These are phyloP conservation scores for Apodemus speciosus DNA, from an alignment of 2,113 vertebrate genomes.

Conservation along the genomic window DNA sequence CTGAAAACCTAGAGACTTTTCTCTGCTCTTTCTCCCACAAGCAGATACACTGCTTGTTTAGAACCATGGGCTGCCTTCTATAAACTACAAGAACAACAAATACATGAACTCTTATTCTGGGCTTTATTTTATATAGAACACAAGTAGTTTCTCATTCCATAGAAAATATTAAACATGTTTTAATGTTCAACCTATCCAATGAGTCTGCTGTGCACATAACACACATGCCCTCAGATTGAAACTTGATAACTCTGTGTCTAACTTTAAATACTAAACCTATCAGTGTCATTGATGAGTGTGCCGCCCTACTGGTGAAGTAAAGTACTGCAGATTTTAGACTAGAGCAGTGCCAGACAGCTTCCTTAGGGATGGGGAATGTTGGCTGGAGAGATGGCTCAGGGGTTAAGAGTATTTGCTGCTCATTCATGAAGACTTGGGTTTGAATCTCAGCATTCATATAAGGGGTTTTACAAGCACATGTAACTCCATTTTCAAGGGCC, in stretches of 20 bases:
- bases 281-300: rapidly evolving
- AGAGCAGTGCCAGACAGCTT: rapidly evolving
- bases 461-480: not conserved
- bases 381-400: not conserved
- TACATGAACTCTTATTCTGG: not conserved
- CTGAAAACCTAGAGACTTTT: not conserved
- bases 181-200: not conserved
- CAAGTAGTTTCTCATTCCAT: not conserved
- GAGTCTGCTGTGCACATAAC: not conserved
- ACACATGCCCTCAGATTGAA: rapidly evolving
- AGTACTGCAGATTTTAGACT: not conserved
- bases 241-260: rapidly evolving
- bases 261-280: rapidly evolving
- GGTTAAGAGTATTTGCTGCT: not conserved
- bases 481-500: not conserved
- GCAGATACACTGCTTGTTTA: rapidly evolving
- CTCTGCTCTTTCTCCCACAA: not conserved
- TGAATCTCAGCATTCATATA: not conserved
- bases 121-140: not conserved
- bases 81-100: not conserved
- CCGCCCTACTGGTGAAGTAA: not conserved
- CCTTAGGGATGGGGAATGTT: not conserved
- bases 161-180: not conserved
- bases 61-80: not conserved
- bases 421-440: not conserved